phyloP scores from a whole-genome alignment of 2,888 invertebrate species.

The Malthinus flaveolus region DNA sequence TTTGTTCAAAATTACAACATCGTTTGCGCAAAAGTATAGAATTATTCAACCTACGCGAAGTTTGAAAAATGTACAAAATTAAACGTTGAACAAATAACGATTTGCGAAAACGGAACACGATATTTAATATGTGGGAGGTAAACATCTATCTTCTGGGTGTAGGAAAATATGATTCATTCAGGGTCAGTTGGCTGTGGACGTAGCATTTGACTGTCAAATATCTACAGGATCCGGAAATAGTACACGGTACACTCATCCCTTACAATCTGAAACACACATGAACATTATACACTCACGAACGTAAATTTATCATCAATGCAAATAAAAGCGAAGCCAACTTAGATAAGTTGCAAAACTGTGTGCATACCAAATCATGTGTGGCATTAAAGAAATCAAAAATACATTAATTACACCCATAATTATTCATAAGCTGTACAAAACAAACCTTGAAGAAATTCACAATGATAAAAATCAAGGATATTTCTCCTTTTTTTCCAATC shows the following conservation, averaged over 20 bases:
- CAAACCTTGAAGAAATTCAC: conserved; percentile 6
- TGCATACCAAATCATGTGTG: background rate
- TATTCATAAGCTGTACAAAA: conserved; percentile 1
- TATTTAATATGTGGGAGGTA: conserved; percentile 11
- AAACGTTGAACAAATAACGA: conserved; percentile 4
- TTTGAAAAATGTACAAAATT: background rate
- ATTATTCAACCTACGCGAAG: background rate
- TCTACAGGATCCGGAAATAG: conserved; percentile 17
- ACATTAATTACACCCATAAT: background rate
- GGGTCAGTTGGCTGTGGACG: conserved; percentile 13
- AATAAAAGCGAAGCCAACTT: no score
- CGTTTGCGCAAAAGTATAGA: no score
- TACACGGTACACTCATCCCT: conserved; percentile 16
- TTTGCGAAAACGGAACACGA: conserved; percentile 9
- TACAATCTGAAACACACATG: background rate
- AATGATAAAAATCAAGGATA: conserved; percentile 5
- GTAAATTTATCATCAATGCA: background rate
- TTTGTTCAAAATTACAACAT: background rate
- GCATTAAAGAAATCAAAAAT: background rate
- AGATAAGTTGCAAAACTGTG: background rate
- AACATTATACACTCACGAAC: background rate
- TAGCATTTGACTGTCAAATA: conserved; percentile 5
- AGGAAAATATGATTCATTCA: conserved; percentile 18
- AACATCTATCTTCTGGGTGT: conserved; percentile 12
- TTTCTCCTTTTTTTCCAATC: background rate